Base-by-base conservation (phyloP, 2,797 vertebrate species). In the Coranthus polyacanthus region DNA sequence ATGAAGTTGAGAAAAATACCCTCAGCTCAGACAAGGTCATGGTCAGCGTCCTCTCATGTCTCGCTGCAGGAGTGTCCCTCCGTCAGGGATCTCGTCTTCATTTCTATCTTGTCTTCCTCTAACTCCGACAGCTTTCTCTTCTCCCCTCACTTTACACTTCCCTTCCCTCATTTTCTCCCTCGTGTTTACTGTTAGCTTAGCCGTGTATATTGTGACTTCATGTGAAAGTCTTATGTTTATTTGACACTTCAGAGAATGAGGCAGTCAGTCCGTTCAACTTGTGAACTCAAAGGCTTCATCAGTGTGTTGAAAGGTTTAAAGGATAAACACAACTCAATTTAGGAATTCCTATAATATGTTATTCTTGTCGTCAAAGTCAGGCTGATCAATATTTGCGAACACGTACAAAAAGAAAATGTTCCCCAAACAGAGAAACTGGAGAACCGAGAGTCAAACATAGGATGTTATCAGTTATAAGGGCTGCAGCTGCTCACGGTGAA, bases 121-220 rank as follows among this genome's bases (percentile, higher is more conserved):
- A 3, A 22, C 6, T 46, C 42, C 20, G 10, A 49, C 45, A 41
- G 3, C 36, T 42, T 24, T 13, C 21, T 21, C 55, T 41, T 32
- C 20, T 56, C 43, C 34, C 47, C 36, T 39, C 29, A 11, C 59
- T 72, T 77, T 49, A 51, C 52, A 68, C 68, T 75, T 62, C 38
- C 32, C 68, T 75, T 62, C 38, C 32, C 39, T 69, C 59, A 58
- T 59, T 61, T 43, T 49, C 38, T 56, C 29, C 43, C 68, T 20
- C 26, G 3, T 76, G 65, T 79, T 84, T 81, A 84, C 59, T 71
- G 66, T 86, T 79, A 74, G 76, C 53, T 72, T 83, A 79, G 70
- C 67, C 70, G 65, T 87, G 82, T 88, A 79, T 85, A 85, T 88
- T 85, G 73, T 85, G 68, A 77, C 62, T 83, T 78, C 69, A 68